Evolutionary conservation across 1,140 invertebrate species (phyloP), one percentile per base, ranked within the genome.

Genomic region (Drosophila setifemur): DNA sequence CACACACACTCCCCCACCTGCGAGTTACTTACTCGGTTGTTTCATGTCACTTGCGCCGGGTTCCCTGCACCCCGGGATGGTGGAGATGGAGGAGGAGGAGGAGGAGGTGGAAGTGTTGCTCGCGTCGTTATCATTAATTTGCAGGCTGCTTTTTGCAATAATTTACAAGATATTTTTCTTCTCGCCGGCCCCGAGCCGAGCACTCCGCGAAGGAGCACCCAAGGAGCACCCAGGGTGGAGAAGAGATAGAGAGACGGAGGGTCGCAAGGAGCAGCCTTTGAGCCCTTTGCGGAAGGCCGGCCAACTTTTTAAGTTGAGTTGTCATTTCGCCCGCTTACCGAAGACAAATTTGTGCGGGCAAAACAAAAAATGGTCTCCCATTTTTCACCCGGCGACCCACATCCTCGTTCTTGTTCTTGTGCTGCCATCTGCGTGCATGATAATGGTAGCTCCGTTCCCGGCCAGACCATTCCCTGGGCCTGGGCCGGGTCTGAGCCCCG

Each of bases 71-170:
- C n/a, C n/a, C n/a, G n/a, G n/a, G n/a, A n/a, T n/a, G n/a, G n/a
- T n/a, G n/a, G n/a, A n/a, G n/a, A n/a, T n/a, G n/a, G n/a, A n/a
- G n/a, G n/a, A n/a, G n/a, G n/a, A n/a, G n/a, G n/a, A n/a, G n/a
- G n/a, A n/a, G n/a, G n/a, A 12, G 31, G 18, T 12, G 57, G 33
- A 64, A 58, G 61, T 66, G 61, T 66, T 63, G 61, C 31, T 19
- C 19, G 43, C 53, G 79, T 61, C 69, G 78, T 85, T 85, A 85
- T 85, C 79, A 79, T 85, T 85, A 85, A 85, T 85, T 85, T 85
- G 81, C 79, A 85, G 79, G 64, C 75, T 55, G 70, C 66, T 78
- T 67, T 83, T 72, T 55, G 81, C 64, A 78, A 85, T 85, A 86
- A 79, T 75, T 85, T 85, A 85, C 66, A 64, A 68, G 74, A 64